phyloP scores from a whole-genome alignment of 2,888 invertebrate genomes.

The Pristionchus maxplancki region DNA sequence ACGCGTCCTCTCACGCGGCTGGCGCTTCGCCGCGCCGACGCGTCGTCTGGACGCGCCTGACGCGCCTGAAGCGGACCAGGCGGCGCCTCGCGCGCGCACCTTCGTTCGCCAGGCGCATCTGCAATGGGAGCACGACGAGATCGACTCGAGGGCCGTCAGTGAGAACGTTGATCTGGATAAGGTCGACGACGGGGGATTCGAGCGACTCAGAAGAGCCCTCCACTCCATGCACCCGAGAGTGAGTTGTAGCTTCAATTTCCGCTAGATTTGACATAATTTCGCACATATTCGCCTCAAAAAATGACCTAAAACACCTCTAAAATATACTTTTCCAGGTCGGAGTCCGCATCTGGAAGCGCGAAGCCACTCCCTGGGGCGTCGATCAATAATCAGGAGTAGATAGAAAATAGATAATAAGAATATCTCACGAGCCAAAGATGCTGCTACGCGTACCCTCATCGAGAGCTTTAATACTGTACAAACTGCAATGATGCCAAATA shows the following conservation, averaged over 20 bases:
- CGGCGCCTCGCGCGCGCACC: neutral
- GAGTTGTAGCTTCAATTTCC: slow-evolving; percentile 28
- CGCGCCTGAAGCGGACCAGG: neutral
- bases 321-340: slow-evolving; percentile 27
- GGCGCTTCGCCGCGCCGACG: slow-evolving; percentile 12
- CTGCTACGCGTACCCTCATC: neutral
- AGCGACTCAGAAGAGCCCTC: slow-evolving; percentile 44
- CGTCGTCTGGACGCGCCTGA: neutral
- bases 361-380: neutral
- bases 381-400: neutral
- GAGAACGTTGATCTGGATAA: slow-evolving; percentile 49
- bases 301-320: neutral
- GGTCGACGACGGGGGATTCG: slow-evolving; percentile 46
- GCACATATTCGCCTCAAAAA: too few species aligned
- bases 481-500: neutral
- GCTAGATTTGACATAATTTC: neutral
- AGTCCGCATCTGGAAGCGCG: slow-evolving; percentile 31
- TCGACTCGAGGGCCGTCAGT: slow-evolving; percentile 34
- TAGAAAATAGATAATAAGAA: neutral
- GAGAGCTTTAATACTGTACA: slow-evolving; percentile 7
- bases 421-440: slow-evolving; percentile 23
- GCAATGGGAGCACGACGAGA: slow-evolving; percentile 48
- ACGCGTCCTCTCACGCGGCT: neutral
- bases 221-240: slow-evolving; percentile 42
- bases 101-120: neutral